Evolutionary conservation across 2,797 vertebrate species (phyloP).

Genomic region (Mus caroli): DNA sequence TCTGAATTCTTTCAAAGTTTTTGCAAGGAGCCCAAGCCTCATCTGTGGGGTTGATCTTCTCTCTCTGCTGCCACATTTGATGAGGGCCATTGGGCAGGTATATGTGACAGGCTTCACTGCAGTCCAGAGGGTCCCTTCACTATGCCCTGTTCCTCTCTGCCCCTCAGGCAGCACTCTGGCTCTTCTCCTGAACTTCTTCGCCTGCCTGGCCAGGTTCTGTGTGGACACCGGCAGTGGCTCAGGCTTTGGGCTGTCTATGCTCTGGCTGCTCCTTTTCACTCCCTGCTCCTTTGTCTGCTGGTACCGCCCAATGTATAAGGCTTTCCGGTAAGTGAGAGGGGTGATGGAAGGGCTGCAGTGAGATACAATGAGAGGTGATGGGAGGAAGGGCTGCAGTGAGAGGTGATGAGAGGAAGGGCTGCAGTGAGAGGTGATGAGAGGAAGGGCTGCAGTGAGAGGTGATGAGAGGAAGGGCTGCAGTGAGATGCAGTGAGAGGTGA

Average conservation of each 20-base stretch:
- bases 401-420: no score
- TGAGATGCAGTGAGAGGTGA: no score
- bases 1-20: neutral
- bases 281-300: constrained; percentile 98
- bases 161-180: constrained; percentile 87
- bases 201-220: constrained; percentile 94
- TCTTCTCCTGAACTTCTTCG: constrained; percentile 94
- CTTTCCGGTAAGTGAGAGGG: constrained; percentile 92
- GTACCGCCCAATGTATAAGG: constrained; percentile 98
- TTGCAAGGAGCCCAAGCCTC: neutral
- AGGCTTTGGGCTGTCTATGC: constrained; percentile 95
- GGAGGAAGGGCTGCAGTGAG: no score
- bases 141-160: neutral
- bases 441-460: no score
- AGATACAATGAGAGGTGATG: no score
- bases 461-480: no score
- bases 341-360: neutral
- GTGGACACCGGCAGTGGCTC: constrained; percentile 89
- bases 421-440: no score
- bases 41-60: neutral
- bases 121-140: neutral
- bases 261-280: constrained; percentile 96
- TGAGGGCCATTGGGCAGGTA: neutral
- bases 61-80: neutral
- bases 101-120: neutral